These are phyloP conservation scores for Macrochelys suwanniensis DNA, from an alignment of 2,797 vertebrate species.

Conservation along the genomic window DNA sequence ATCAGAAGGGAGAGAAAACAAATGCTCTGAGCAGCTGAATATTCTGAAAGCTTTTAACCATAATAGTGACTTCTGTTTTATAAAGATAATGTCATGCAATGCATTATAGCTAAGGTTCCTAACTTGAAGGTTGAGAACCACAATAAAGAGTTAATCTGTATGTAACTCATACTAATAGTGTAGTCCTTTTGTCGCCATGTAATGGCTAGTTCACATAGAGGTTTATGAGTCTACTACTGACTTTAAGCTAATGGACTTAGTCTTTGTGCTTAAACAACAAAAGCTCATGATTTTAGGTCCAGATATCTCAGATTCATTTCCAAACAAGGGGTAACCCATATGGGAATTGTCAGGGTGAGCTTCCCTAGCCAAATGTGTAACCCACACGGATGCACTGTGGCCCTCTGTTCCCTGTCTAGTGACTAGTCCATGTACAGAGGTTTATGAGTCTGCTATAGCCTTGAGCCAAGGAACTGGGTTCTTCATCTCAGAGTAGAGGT, in stretches of 20 bases:
- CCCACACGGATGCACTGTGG: neutral
- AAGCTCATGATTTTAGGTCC: neutral
- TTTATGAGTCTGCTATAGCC: neutral
- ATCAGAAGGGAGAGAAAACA: slow-evolving; percentile 8
- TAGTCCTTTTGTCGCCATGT: neutral
- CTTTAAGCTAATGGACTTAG: neutral
- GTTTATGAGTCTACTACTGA: neutral
- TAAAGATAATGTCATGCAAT: neutral
- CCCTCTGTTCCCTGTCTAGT: neutral
- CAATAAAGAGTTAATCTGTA: neutral
- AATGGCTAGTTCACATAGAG: neutral
- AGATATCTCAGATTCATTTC: neutral
- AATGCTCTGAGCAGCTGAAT: neutral
- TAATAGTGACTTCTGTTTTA: neutral
- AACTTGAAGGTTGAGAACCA: no score
- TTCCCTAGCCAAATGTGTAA: neutral
- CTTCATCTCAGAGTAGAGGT: neutral
- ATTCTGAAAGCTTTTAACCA: neutral
- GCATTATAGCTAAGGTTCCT: neutral
- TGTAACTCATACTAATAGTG: neutral
- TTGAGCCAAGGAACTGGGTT: neutral
- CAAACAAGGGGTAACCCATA: neutral
- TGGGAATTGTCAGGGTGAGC: neutral
- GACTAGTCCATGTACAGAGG: neutral
- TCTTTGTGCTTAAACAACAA: neutral